A percentile compares a stretch with the other conserved stretches of the same genome.
These are phyloP conservation scores for Crotalus horridus DNA, from an alignment of 2,113 vertebrate genomes.

Conservation along the genomic window DNA sequence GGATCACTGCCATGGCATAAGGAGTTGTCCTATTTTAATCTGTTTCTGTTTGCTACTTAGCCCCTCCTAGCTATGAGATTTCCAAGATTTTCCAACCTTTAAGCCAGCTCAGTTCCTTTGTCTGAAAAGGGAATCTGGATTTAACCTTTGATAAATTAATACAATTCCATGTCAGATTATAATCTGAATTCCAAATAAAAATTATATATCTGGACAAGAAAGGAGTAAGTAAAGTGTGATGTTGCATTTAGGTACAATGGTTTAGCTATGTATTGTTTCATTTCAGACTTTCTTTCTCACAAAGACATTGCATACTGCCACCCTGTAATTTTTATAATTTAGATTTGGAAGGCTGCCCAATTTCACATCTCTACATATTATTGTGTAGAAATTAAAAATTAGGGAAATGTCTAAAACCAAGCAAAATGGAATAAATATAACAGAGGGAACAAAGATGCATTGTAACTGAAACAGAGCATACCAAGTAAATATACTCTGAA, in stretches of 20 bases:
- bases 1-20: neutral
- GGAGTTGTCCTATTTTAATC: neutral
- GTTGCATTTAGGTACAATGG: neutral
- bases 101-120: neutral
- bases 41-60: neutral
- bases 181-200: slow-evolving; percentile 17
- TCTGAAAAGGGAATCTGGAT: neutral
- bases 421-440: neutral
- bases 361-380: neutral
- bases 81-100: neutral
- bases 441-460: neutral
- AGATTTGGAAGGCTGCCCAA: neutral
- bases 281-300: neutral
- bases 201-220: slow-evolving; percentile 3
- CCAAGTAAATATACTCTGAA: neutral
- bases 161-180: neutral
- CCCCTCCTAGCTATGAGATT: neutral
- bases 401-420: neutral
- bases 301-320: neutral
- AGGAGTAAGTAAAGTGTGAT: neutral
- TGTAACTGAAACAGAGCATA: neutral
- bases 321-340: neutral
- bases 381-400: neutral
- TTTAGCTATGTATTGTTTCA: neutral
- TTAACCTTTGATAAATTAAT: neutral